Evolutionary conservation across 37 sponge, comb jelly and placozoan species (phyloP).

Genomic region (Axinella damicornis): DNA sequence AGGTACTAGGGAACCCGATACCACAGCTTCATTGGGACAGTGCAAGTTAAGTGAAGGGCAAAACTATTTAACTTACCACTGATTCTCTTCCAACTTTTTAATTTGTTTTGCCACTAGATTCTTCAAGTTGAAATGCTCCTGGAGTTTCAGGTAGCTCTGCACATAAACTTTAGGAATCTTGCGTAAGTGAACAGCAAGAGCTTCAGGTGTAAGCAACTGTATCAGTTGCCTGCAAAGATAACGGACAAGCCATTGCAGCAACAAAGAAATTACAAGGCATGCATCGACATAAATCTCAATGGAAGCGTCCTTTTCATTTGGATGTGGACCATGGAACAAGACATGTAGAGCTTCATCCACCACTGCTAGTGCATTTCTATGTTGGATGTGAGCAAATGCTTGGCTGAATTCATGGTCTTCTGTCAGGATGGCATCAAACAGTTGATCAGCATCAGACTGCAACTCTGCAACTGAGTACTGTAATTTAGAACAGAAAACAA

Average conservation of each 20-base stretch:
- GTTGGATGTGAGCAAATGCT: too few species aligned
- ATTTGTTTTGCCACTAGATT: conserved; percentile 38
- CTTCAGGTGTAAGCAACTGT: conserved; percentile 62
- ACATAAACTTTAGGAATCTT: conserved; percentile 39
- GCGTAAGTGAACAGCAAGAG: conserved; percentile 23
- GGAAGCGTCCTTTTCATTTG: neutral
- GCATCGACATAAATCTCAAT: neutral
- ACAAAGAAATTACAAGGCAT: conserved; percentile 10
- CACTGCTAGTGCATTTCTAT: neutral
- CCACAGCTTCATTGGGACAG: too few species aligned
- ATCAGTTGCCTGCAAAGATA: conserved; percentile 42
- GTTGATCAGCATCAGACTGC: conserved; percentile 5
- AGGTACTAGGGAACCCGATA: too few species aligned
- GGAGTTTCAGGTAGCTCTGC: conserved; percentile 61
- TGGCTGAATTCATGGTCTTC: too few species aligned
- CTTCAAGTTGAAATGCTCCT: conserved; percentile 73
- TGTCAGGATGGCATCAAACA: neutral
- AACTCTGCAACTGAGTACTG: conserved; percentile 56
- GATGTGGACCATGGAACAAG: neutral
- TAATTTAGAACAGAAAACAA: neutral
- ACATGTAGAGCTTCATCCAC: conserved; percentile 1
- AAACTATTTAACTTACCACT: conserved; percentile 10
- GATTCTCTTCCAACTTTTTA: neutral
- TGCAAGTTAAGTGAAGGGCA: too few species aligned
- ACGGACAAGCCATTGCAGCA: conserved; percentile 50